phyloP scores from a whole-genome alignment of 1,140 invertebrate genomes.

The Aphaenogaster rudis region DNA sequence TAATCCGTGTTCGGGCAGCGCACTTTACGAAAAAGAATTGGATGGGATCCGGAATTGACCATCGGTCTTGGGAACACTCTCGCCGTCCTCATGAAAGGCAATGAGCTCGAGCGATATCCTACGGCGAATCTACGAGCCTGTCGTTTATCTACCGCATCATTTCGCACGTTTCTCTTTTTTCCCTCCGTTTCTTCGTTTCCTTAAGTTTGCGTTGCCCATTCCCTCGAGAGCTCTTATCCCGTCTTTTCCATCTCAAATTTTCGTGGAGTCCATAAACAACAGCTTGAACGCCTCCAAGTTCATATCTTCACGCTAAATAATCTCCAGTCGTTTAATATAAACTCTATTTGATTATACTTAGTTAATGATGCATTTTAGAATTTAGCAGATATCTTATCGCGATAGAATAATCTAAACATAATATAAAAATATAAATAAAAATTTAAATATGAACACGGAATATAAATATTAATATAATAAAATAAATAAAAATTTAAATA shows the following conservation, averaged over 20 bases:
- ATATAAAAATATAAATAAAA: neutral
- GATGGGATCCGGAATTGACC: conserved; percentile 75
- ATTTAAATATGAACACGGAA: too few relatives aligned
- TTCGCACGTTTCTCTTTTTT: conserved; percentile 39
- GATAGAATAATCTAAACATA: neutral
- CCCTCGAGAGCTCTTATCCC: neutral
- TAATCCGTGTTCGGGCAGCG: conserved; percentile 49
- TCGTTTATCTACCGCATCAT: conserved; percentile 64
- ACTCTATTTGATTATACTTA: neutral
- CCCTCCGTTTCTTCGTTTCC: conserved; percentile 13
- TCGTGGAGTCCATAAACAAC: neutral
- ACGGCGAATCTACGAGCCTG: conserved; percentile 52
- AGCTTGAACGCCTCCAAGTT: neutral
- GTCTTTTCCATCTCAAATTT: conserved; percentile 39
- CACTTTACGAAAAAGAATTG: conserved; percentile 74
- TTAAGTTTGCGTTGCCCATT: neutral
- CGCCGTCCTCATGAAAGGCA: conserved; percentile 77
- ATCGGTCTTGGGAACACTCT: conserved; percentile 67
- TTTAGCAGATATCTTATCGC: neutral
- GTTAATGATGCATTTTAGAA: neutral
- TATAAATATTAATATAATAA: neutral
- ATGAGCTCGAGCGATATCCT: conserved; percentile 68
- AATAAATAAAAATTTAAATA: too few relatives aligned
- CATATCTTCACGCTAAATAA: neutral
- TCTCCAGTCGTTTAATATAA: neutral